Evolutionary conservation across 2,113 vertebrate genomes (phyloP).

Genomic region (Symphodus melops): DNA sequence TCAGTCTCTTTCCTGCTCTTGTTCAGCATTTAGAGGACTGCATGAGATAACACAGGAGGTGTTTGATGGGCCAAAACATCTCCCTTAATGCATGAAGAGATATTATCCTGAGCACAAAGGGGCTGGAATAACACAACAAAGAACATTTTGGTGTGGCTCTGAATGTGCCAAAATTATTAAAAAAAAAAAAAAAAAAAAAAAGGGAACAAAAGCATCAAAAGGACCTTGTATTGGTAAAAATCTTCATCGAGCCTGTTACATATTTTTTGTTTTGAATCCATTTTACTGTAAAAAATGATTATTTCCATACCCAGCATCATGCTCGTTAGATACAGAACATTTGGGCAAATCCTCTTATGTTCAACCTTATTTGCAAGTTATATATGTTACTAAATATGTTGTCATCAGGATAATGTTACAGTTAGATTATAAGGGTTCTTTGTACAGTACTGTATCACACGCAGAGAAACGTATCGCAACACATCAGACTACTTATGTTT

Average conservation of each 20-base stretch:
- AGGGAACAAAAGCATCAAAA: background rate
- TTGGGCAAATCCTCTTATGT: background rate
- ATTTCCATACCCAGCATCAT: background rate
- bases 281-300: too few relatives aligned
- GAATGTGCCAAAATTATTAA: background rate
- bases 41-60: constrained; percentile 46
- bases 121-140: constrained; percentile 10
- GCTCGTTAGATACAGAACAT: background rate
- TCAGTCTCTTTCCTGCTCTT: constrained; percentile 51
- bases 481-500: too few relatives aligned
- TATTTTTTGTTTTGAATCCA: too few relatives aligned
- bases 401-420: too few relatives aligned
- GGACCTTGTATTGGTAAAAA: background rate
- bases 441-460: too few relatives aligned
- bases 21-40: constrained; percentile 58
- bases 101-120: constrained; percentile 22
- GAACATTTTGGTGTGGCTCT: background rate
- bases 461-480: too few relatives aligned
- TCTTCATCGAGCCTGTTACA: background rate
- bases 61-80: constrained; percentile 44
- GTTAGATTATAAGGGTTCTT: too few relatives aligned
- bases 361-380: background rate
- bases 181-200: background rate
- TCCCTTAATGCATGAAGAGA: constrained; percentile 32
- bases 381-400: background rate